Conservation (phyloP, 2,888 invertebrate genomes). For the Lasioglossum vierecki region DNA sequence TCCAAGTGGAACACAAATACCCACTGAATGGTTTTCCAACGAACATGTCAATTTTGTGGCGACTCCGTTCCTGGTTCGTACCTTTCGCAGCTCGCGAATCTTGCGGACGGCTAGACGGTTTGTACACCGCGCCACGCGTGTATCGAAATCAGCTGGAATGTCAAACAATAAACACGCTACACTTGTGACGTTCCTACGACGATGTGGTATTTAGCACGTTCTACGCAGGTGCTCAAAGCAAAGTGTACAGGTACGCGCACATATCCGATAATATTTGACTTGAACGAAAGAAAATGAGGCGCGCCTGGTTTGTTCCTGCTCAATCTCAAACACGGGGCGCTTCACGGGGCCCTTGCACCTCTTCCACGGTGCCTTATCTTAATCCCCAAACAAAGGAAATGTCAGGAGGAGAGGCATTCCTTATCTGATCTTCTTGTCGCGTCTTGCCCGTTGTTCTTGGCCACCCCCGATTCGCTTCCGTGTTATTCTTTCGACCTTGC, state of each 20-base stretch:
- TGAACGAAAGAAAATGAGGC: conserved; percentile 66
- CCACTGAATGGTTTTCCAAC: conserved; percentile 13
- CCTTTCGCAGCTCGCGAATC: not conserved
- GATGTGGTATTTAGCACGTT: conserved; percentile 10
- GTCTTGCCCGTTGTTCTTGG: conserved; percentile 31
- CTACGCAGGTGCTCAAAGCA: conserved; percentile 51
- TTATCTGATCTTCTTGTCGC: conserved; percentile 74
- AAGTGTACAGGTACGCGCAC: conserved; percentile 52
- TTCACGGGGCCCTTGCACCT: conserved; percentile 57
- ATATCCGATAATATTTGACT: conserved; percentile 70
- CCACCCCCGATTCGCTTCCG: conserved; percentile 64
- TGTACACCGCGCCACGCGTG: not conserved
- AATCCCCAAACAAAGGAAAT: conserved; percentile 77
- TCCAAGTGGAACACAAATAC: conserved; percentile 71
- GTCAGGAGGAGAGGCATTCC: conserved; percentile 59
- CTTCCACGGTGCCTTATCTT: conserved; percentile 71
- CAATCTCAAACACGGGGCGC: conserved; percentile 69
- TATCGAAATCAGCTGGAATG: conserved; percentile 24
- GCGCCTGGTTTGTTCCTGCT: conserved; percentile 78
- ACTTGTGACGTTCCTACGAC: conserved; percentile 28
- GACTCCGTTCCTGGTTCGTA: not conserved
- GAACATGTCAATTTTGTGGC: conserved; percentile 43
- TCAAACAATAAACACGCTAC: conserved; percentile 29
- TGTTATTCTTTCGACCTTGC: conserved; percentile 70
- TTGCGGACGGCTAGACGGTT: not conserved